Percentiles rank a stretch among this genome's conserved stretches.
Conservation (phyloP, 2,797 vertebrate species). For the Epinephelus coioides region DNA sequence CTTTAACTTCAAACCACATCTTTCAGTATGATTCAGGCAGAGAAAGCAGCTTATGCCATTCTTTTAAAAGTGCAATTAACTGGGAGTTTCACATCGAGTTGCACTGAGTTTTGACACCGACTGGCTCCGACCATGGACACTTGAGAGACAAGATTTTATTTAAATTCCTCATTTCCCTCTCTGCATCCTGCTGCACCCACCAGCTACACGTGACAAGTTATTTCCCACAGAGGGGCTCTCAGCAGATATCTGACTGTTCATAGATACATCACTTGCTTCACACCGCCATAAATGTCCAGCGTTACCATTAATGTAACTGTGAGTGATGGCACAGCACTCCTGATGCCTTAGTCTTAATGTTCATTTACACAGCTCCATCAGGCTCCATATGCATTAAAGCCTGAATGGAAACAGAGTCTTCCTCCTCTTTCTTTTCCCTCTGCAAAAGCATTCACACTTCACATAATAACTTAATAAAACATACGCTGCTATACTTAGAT, state of each 20-base stretch:
- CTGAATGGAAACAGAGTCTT: constrained; percentile 1
- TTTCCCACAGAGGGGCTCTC: constrained; percentile 4
- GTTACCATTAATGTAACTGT: constrained; percentile 15
- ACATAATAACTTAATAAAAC: neutral
- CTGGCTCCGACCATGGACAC: neutral
- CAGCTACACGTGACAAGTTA: neutral
- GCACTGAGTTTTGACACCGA: neutral
- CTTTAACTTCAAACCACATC: neutral
- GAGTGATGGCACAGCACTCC: constrained; percentile 1
- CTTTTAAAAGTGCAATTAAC: neutral
- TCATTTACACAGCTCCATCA: constrained; percentile 17
- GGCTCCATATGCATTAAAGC: constrained; percentile 14
- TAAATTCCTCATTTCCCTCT: neutral
- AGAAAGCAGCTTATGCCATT: neutral
- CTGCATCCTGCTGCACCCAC: neutral
- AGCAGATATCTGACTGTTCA: neutral
- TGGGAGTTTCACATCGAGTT: neutral
- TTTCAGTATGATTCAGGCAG: neutral
- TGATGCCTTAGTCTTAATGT: constrained; percentile 8
- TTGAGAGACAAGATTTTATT: constrained; percentile 13
- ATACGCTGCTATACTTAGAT: neutral
- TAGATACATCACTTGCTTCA: constrained; percentile 13
- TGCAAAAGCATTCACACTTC: constrained; percentile 2
- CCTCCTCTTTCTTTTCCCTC: neutral
- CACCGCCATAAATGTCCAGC: constrained; percentile 13